A percentile compares a stretch with the other conserved stretches of the same genome.
Evolutionary conservation across 2,888 invertebrate species (phyloP).

Genomic region (Catocala sponsa): DNA sequence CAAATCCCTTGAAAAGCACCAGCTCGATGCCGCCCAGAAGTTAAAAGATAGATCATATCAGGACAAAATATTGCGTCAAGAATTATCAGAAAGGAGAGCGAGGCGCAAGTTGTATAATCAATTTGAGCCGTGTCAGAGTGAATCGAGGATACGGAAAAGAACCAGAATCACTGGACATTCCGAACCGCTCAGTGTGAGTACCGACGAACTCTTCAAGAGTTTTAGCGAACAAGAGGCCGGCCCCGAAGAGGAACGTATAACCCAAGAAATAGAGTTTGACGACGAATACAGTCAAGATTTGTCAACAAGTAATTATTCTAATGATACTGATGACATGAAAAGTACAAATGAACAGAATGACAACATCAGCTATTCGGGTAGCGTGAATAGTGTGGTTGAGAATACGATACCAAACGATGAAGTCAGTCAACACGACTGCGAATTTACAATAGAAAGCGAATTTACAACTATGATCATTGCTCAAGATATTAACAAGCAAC

Average conservation of each 20-base stretch:
- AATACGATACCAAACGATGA: constrained; percentile 49
- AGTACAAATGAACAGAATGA: constrained; percentile 55
- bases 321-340: constrained; percentile 54
- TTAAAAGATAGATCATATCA: constrained; percentile 73
- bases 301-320: constrained; percentile 44
- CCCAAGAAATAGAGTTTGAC: constrained; percentile 47
- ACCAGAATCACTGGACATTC: constrained; percentile 39
- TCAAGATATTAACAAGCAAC: constrained; percentile 65
- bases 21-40: constrained; percentile 71
- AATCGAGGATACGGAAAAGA: constrained; percentile 52
- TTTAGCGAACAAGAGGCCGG: constrained; percentile 65
- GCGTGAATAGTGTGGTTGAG: constrained; percentile 61
- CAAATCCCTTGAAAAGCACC: constrained; percentile 75
- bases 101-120: constrained; percentile 70
- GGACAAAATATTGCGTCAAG: constrained; percentile 70
- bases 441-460: constrained; percentile 51
- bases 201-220: constrained; percentile 71
- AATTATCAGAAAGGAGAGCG: constrained; percentile 70
- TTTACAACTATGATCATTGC: constrained; percentile 57
- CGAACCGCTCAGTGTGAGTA: constrained; percentile 53
- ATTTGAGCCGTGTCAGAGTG: constrained; percentile 60
- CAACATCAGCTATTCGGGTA: constrained; percentile 53
- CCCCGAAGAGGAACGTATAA: constrained; percentile 44
- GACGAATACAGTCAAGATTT: constrained; percentile 26
- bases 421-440: constrained; percentile 39